phyloP scores from a whole-genome alignment of 2,797 vertebrate genomes.

The Lacerta viridis region DNA sequence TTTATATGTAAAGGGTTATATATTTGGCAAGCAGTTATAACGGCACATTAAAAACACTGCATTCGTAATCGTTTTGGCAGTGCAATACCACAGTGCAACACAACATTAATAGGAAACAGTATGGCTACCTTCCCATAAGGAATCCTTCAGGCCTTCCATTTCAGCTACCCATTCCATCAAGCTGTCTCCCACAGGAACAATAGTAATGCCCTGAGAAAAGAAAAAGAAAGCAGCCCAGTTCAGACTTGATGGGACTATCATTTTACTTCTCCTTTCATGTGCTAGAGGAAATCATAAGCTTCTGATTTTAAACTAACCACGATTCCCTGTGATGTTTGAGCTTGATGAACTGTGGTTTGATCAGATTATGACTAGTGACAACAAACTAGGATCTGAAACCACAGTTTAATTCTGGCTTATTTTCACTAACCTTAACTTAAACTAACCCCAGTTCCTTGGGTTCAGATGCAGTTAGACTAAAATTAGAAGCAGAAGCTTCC shows the following conservation, averaged over 20 bases:
- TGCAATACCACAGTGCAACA: neutral
- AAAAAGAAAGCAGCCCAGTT: neutral
- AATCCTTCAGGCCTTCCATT: conserved; percentile 70
- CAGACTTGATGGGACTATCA: neutral
- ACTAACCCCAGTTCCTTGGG: neutral
- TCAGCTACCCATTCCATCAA: conserved; percentile 69
- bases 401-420: neutral
- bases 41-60: neutral
- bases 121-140: conserved; percentile 75
- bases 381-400: neutral
- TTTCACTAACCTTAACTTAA: too few relatives aligned
- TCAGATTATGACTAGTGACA: neutral
- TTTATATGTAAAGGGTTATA: neutral
- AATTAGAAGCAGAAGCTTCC: too few relatives aligned
- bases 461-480: neutral
- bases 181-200: conserved; percentile 59
- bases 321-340: neutral
- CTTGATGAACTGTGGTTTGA: neutral
- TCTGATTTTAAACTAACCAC: neutral
- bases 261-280: neutral
- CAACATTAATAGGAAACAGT: conserved; percentile 14
- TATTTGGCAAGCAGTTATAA: neutral
- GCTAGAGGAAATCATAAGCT: neutral
- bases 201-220: conserved; percentile 66
- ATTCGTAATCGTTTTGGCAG: neutral